A percentile compares a stretch with the other conserved stretches of the same genome.
Conservation (phyloP, 2,888 invertebrate genomes). For the Auanema freiburgensis region DNA sequence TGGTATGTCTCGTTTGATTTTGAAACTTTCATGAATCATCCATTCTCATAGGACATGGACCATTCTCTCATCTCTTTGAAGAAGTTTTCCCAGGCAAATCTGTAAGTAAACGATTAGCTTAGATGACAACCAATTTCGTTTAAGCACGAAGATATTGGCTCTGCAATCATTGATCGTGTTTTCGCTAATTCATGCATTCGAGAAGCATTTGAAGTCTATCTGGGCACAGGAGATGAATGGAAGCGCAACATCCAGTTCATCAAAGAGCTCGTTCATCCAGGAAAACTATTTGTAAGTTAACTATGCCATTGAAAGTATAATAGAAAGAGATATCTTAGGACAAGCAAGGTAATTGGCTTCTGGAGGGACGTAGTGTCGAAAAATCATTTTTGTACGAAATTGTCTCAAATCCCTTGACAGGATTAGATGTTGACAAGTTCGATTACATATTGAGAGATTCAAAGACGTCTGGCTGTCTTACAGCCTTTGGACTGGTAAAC, state of each 20-base stretch:
- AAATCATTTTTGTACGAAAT: constrained; percentile 71
- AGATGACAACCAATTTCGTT: constrained; percentile 21
- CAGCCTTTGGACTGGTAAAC: constrained; percentile 23
- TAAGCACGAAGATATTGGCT: constrained; percentile 70
- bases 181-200: constrained; percentile 62
- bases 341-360: constrained; percentile 31
- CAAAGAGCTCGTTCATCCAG: constrained; percentile 67
- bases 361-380: constrained; percentile 44
- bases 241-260: constrained; percentile 65
- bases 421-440: constrained; percentile 66
- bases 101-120: constrained; percentile 52
- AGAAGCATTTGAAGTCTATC: constrained; percentile 59
- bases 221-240: constrained; percentile 49
- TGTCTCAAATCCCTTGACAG: constrained; percentile 38
- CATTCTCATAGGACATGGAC: constrained; percentile 74
- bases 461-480: constrained; percentile 24
- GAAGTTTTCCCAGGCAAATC: constrained; percentile 62
- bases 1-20: too few species aligned
- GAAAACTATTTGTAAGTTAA: constrained; percentile 34
- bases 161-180: constrained; percentile 68
- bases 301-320: not conserved
- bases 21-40: too few species aligned
- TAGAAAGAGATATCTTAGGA: constrained; percentile 20
- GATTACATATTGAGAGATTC: constrained; percentile 73
- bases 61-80: constrained; percentile 75